phyloP scores from a whole-genome alignment of 2,888 invertebrate species.

The Drosophila melanosoma region DNA sequence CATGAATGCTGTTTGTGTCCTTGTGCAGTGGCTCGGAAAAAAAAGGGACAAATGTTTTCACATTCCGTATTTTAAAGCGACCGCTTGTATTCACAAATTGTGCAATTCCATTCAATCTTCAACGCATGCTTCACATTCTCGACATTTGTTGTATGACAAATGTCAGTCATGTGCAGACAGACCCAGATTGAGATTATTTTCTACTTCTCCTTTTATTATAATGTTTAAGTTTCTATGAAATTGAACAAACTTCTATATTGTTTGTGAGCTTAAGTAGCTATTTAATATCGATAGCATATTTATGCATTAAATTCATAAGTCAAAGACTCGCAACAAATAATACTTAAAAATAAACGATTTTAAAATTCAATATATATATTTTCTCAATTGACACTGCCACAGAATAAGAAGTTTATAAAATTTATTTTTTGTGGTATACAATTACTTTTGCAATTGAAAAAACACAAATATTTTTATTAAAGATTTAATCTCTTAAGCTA shows the following conservation, averaged over 20 bases:
- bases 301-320: background rate
- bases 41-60: background rate
- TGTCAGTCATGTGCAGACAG: background rate
- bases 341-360: background rate
- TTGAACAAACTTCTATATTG: background rate
- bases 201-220: background rate
- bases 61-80: background rate
- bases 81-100: background rate
- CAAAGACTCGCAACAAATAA: background rate
- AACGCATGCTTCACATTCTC: background rate
- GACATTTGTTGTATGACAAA: conserved; percentile 7
- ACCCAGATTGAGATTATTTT: background rate
- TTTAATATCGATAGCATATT: background rate
- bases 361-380: too few species aligned
- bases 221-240: background rate
- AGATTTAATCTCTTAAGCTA: background rate
- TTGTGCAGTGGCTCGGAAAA: background rate
- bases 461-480: background rate
- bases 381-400: background rate
- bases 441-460: background rate
- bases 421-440: background rate
- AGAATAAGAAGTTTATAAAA: background rate
- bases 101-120: background rate
- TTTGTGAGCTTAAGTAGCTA: background rate
- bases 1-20: too few species aligned